Percentiles rank a stretch among this genome's conserved stretches.
Conservation (phyloP, 2,888 invertebrate genomes). For the Drosophila neonasuta region DNA sequence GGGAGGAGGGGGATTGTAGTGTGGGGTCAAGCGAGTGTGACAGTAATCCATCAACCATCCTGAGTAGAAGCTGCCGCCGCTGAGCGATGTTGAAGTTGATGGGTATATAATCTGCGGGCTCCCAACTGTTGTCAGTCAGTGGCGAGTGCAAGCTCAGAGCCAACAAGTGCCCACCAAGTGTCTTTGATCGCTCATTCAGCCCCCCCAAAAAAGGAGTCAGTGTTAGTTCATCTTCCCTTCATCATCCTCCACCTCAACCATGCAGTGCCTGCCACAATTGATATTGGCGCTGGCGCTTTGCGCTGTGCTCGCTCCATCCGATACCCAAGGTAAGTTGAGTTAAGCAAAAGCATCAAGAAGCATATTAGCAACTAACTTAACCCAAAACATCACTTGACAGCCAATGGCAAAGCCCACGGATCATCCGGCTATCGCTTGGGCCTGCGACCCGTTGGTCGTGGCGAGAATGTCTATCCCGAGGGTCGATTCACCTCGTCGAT, state of each 20-base stretch:
- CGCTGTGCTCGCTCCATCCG: slow-evolving; percentile 45
- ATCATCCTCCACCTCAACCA: slow-evolving; percentile 18
- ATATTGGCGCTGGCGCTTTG: slow-evolving; percentile 61
- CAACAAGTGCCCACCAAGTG: slow-evolving; percentile 50
- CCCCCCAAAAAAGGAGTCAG: slow-evolving; percentile 19
- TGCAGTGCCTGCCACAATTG: slow-evolving; percentile 54
- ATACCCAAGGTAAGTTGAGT: slow-evolving; percentile 51
- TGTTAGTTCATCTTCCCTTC: not conserved
- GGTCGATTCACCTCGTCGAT: slow-evolving; percentile 62
- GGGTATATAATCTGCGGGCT: slow-evolving; percentile 62
- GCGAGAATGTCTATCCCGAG: slow-evolving; percentile 48
- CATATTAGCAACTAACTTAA: not conserved
- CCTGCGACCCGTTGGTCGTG: slow-evolving; percentile 39
- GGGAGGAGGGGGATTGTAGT: not conserved
- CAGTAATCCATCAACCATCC: slow-evolving; percentile 52
- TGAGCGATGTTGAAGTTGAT: slow-evolving; percentile 17
- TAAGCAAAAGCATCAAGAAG: not conserved
- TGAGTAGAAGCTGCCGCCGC: slow-evolving; percentile 14
- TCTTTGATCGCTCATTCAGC: slow-evolving; percentile 14
- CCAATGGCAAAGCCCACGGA: slow-evolving; percentile 20
- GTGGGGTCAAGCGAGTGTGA: slow-evolving; percentile 14
- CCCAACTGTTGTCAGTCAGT: slow-evolving; percentile 63
- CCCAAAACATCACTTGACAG: slow-evolving; percentile 1
- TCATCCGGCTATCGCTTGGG: slow-evolving; percentile 48
- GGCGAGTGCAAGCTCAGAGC: slow-evolving; percentile 63